phyloP scores from a whole-genome alignment of 2,113 vertebrate genomes.

The Nothocercus nigrocapillus region DNA sequence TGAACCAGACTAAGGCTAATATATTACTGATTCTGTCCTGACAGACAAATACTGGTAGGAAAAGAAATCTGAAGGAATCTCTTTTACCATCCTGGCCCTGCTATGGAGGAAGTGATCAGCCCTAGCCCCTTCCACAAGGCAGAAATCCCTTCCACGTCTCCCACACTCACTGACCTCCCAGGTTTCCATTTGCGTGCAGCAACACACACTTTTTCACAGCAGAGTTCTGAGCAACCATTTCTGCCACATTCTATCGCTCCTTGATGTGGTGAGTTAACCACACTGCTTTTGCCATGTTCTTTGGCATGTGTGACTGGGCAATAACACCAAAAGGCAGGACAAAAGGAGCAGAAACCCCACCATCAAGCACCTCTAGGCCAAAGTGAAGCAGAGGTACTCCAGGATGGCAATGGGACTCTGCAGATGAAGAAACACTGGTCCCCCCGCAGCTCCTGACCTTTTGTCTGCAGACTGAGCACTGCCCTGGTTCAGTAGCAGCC shows the following conservation, averaged over 20 bases:
- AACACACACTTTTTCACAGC: background rate
- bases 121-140: background rate
- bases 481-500: background rate
- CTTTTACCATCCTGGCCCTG: background rate
- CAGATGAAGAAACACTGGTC: background rate
- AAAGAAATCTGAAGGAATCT: background rate
- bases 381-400: background rate
- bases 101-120: background rate
- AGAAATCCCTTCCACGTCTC: background rate
- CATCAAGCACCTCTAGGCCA: background rate
- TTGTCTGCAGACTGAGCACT: background rate
- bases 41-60: background rate
- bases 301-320: background rate
- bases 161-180: background rate
- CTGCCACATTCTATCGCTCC: background rate
- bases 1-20: background rate
- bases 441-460: background rate
- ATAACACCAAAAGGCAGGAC: background rate
- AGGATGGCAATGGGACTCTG: background rate
- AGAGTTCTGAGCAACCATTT: background rate
- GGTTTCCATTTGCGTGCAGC: accelerated
- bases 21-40: background rate
- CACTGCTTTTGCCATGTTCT: background rate
- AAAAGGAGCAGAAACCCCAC: background rate
- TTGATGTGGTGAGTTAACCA: background rate